Evolutionary conservation across 2,113 vertebrate genomes (phyloP).

Genomic region (Cynocephalus volans): DNA sequence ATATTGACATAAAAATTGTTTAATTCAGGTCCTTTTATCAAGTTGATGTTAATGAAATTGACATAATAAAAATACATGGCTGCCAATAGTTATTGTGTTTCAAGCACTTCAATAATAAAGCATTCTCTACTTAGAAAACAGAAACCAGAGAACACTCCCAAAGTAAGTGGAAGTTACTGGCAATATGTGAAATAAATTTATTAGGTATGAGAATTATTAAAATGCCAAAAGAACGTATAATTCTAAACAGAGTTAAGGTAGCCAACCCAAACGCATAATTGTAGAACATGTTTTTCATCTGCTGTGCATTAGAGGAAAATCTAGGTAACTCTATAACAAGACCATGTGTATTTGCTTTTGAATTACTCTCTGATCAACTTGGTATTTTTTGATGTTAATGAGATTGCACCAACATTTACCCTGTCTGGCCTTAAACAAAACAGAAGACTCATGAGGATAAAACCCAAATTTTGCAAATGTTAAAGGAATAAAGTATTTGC

Average conservation of each 20-base stretch:
- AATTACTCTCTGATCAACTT: slow-evolving; percentile 84
- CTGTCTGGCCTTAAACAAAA: slow-evolving; percentile 86
- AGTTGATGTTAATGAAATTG: slow-evolving; percentile 29
- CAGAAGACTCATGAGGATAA: slow-evolving; percentile 83
- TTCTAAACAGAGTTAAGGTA: slow-evolving; percentile 48
- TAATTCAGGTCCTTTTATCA: slow-evolving; percentile 41
- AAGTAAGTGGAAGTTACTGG: not conserved
- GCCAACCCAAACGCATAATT: not conserved
- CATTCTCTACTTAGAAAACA: not conserved
- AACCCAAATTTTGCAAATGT: slow-evolving; percentile 89
- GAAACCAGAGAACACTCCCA: not conserved
- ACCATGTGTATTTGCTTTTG: slow-evolving; percentile 83
- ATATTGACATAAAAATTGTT: not conserved
- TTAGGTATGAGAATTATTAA: slow-evolving; percentile 18
- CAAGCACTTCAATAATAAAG: not conserved
- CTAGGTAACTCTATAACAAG: slow-evolving; percentile 79
- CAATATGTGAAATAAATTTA: not conserved
- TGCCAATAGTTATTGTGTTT: not conserved
- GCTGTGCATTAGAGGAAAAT: slow-evolving; percentile 68
- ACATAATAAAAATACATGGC: not conserved
- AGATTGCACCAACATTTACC: slow-evolving; percentile 89
- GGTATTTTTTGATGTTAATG: slow-evolving; percentile 88
- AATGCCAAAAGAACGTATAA: slow-evolving; percentile 7
- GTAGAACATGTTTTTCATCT: slow-evolving; percentile 50
- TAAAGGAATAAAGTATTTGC: slow-evolving; percentile 89